phyloP scores from a whole-genome alignment of 2,888 invertebrate genomes.

The Leucania comma region DNA sequence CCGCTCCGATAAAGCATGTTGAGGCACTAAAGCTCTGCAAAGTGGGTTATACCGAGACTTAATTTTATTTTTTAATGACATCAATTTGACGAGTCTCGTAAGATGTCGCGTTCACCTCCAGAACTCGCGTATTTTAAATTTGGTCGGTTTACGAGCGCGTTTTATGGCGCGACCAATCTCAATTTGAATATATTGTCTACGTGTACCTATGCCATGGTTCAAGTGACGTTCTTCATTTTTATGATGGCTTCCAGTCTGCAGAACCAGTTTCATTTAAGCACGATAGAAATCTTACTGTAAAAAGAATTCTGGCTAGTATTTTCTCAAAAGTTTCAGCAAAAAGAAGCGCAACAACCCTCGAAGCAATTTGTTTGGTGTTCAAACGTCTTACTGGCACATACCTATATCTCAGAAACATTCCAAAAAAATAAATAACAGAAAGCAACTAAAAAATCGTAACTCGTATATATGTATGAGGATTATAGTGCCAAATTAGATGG shows the following conservation, averaged over 20 bases:
- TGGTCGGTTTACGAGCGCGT: slow-evolving; percentile 47
- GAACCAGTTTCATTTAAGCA: slow-evolving; percentile 1
- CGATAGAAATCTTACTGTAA: neutral
- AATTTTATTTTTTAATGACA: slow-evolving; percentile 66
- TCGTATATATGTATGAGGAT: slow-evolving; percentile 83
- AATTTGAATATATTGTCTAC: slow-evolving; percentile 58
- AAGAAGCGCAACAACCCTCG: neutral
- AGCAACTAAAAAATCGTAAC: slow-evolving; percentile 69
- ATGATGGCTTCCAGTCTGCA: slow-evolving; percentile 8
- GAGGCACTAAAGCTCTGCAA: slow-evolving; percentile 49
- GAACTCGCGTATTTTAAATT: slow-evolving; percentile 56
- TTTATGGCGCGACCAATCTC: slow-evolving; percentile 55
- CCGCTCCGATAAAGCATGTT: slow-evolving; percentile 25
- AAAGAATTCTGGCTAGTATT: neutral
- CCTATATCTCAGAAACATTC: neutral
- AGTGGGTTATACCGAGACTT: slow-evolving; percentile 61
- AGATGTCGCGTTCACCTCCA: slow-evolving; percentile 48
- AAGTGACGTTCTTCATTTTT: slow-evolving; percentile 36
- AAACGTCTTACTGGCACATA: neutral
- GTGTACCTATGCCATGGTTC: slow-evolving; percentile 37
- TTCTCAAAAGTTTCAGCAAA: neutral
- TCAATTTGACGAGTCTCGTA: slow-evolving; percentile 59
- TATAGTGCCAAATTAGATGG: slow-evolving; percentile 77
- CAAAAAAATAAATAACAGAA: slow-evolving; percentile 40
- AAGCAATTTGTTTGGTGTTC: neutral